phyloP scores from a whole-genome alignment of 2,888 invertebrate species.

The Folsomia candida region DNA sequence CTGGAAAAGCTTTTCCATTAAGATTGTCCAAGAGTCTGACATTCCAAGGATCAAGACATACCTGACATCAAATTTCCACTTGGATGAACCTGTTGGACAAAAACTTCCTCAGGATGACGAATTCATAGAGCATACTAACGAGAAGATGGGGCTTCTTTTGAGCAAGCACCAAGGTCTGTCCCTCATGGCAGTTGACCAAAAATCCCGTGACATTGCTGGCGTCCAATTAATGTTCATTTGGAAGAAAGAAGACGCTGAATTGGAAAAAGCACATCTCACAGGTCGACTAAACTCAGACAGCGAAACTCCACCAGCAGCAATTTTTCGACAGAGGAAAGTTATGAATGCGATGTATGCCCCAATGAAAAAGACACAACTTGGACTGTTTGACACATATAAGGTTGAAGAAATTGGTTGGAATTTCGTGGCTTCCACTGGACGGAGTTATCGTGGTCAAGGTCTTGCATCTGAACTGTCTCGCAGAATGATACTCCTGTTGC shows the following conservation, averaged over 20 bases:
- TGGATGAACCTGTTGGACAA: constrained; percentile 11
- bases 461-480: constrained; percentile 22
- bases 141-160: background rate
- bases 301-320: background rate
- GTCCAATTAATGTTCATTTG: constrained; percentile 24
- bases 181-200: constrained; percentile 22
- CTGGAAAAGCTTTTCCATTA: constrained; percentile 4
- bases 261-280: background rate
- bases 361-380: constrained; percentile 7
- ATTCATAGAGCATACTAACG: background rate
- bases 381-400: constrained; percentile 16
- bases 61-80: constrained; percentile 15
- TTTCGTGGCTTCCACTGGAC: constrained; percentile 14
- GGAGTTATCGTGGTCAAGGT: constrained; percentile 17
- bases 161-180: background rate
- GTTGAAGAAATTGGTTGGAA: constrained; percentile 23
- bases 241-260: constrained; percentile 20
- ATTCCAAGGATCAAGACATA: constrained; percentile 9
- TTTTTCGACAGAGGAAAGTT: background rate
- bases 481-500: constrained; percentile 16
- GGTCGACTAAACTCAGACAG: background rate
- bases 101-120: constrained; percentile 10
- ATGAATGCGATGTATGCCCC: background rate
- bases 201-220: constrained; percentile 23
- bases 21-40: constrained; percentile 3